phyloP scores from a whole-genome alignment of 2,888 invertebrate genomes.

The Barypeithes pellucidus region DNA sequence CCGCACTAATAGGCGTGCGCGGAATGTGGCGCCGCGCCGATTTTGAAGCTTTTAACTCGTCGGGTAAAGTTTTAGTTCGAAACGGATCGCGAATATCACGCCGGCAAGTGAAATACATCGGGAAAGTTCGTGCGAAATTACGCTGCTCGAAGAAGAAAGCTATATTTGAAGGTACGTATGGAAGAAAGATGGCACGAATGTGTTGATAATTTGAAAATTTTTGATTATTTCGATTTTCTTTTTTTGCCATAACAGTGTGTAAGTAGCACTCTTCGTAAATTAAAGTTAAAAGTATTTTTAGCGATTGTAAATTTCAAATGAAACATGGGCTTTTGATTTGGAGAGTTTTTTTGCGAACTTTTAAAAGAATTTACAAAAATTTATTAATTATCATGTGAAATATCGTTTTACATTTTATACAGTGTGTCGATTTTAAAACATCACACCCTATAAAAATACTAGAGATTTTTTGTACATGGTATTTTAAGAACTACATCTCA shows the following conservation, averaged over 20 bases:
- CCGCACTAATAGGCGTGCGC: conserved; percentile 32
- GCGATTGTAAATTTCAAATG: too few species aligned
- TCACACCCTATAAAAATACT: too few species aligned
- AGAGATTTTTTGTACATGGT: too few species aligned
- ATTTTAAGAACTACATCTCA: too few species aligned
- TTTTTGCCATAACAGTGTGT: neutral
- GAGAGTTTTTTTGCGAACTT: too few species aligned
- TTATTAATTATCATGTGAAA: too few species aligned
- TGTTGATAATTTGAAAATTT: neutral
- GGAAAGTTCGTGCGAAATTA: conserved; percentile 5
- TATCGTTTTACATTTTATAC: too few species aligned
- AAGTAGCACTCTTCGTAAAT: too few species aligned
- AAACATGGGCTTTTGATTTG: too few species aligned
- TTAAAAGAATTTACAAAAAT: too few species aligned
- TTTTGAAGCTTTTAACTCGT: conserved; percentile 44
- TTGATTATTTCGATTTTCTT: neutral
- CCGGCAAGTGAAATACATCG: conserved; percentile 3
- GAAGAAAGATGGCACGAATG: neutral
- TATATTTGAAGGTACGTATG: neutral
- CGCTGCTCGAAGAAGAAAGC: neutral
- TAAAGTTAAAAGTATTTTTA: too few species aligned
- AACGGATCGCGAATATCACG: conserved; percentile 24
- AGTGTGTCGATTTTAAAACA: too few species aligned
- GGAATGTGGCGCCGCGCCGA: conserved; percentile 43
- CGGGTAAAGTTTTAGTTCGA: conserved; percentile 40